These are phyloP conservation scores for Drosophila demipolita DNA, from an alignment of 2,888 invertebrate genomes.

Conservation along the genomic window DNA sequence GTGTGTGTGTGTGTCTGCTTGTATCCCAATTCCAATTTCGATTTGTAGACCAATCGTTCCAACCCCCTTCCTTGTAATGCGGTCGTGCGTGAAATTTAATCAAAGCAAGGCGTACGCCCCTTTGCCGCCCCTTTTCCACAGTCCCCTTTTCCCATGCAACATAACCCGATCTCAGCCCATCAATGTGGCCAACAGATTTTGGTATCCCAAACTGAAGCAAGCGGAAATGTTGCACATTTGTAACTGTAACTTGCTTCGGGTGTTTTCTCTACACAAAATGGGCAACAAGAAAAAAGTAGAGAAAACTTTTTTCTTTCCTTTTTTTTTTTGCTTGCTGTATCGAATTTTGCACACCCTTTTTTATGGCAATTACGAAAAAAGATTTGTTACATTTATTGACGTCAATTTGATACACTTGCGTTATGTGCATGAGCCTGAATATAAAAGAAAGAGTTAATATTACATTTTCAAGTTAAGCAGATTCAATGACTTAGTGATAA, in stretches of 20 bases:
- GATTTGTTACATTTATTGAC: constrained; percentile 29
- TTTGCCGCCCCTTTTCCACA: constrained; percentile 1
- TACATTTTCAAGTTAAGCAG: neutral
- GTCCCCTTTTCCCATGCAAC: constrained; percentile 11
- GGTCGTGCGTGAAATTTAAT: constrained; percentile 80
- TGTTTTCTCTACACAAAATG: constrained; percentile 39
- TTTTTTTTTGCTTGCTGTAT: constrained; percentile 10
- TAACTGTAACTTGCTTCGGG: constrained; percentile 66
- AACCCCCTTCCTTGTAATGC: constrained; percentile 45
- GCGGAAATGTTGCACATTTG: constrained; percentile 77
- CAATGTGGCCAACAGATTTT: constrained; percentile 76
- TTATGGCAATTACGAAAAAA: neutral
- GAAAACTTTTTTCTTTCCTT: constrained; percentile 29
- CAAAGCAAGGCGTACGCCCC: constrained; percentile 62
- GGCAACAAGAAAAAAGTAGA: constrained; percentile 44
- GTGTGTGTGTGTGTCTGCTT: constrained; percentile 7
- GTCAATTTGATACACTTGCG: constrained; percentile 21
- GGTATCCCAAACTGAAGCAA: constrained; percentile 73
- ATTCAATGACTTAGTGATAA: neutral
- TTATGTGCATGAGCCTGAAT: constrained; percentile 1
- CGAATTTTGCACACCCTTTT: constrained; percentile 51
- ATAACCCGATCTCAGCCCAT: constrained; percentile 50
- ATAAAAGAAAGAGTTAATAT: neutral
- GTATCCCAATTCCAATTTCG: constrained; percentile 47
- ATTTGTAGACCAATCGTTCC: constrained; percentile 23